Base-by-base conservation (phyloP, 1,140 invertebrate species). In the Orchestia grillus region DNA sequence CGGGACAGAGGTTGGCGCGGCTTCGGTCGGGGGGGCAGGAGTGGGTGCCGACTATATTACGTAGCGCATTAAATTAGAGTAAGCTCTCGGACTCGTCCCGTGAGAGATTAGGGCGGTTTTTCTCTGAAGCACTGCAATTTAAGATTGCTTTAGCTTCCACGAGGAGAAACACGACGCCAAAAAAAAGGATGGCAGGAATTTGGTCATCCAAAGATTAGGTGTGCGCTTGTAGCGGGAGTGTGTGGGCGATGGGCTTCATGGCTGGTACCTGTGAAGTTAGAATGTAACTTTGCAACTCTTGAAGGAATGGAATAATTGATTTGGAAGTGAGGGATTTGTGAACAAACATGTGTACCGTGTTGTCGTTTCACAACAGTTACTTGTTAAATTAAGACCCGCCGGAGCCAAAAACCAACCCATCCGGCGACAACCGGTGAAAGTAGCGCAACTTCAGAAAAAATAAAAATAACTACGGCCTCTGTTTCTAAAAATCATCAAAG, bases 61-160 rank as follows among this genome's bases (percentile, higher is more conserved):
- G 6, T 47, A 47, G 92, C 44, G 92, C 92, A 94, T 94, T 94
- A 94, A 94, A 94, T 94, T 94, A 94, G 36, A 94, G 92, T 94
- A 45, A 94, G 92, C 92, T 47, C 44, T 44, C 11, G 44, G 92
- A 47, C 44, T 94, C 44, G 92, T 94, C 92, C 92, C 92, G 43
- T n/a, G 44, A 94, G 92, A 94, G 92, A 94, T 94, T 94, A 94
- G 43, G 44, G 44, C 92, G 43, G 43, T 94, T 94, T 94, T 94
- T 94, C 92, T 94, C 92, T 40, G 92, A 94, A 94, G 41, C 44
- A 47, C 43, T 42, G 92, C 92, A 94, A 94, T 94, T 94, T 94
- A 94, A 94, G 92, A 45, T 94, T 94, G 40, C 92, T 94, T 94
- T 44, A 47, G 92, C 43, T 45, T 4, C 44, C 92, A 11, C 3